A percentile compares a stretch with the other conserved stretches of the same genome.
Evolutionary conservation across 1,140 invertebrate species (phyloP).

Genomic region (Aplysia californica): DNA sequence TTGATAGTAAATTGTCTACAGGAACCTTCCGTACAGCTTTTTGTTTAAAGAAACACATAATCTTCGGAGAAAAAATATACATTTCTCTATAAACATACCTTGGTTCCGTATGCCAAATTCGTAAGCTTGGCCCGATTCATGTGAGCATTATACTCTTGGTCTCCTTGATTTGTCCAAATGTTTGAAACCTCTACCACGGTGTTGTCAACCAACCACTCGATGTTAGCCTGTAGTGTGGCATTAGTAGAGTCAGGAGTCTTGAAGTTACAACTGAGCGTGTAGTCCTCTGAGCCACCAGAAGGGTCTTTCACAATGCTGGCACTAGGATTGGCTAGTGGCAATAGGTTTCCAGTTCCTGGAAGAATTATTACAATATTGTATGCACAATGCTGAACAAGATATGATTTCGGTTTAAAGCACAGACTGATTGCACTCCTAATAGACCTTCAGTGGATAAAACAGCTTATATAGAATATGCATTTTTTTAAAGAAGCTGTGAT

Average conservation of each 20-base stretch:
- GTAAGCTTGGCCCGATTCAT: conserved; percentile 34
- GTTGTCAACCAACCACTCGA: conserved; percentile 41
- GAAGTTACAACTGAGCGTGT: conserved; percentile 39
- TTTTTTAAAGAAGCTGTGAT: too few relatives aligned
- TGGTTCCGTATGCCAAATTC: conserved; percentile 38
- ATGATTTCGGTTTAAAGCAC: too few relatives aligned
- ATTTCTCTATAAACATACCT: too few relatives aligned
- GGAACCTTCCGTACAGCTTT: too few relatives aligned
- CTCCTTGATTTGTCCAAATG: neutral
- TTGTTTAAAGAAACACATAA: too few relatives aligned
- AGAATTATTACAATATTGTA: too few relatives aligned
- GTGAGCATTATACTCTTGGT: conserved; percentile 19
- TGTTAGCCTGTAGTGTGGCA: conserved; percentile 29
- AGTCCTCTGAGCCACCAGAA: conserved; percentile 14
- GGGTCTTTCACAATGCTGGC: conserved; percentile 23
- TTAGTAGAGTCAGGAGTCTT: conserved; percentile 21
- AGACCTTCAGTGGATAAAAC: too few relatives aligned
- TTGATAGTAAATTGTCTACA: too few relatives aligned
- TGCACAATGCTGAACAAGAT: neutral
- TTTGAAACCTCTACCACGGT: conserved; percentile 23
- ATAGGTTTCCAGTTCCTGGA: conserved; percentile 16
- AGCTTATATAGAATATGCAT: too few relatives aligned
- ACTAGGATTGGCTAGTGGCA: conserved; percentile 35
- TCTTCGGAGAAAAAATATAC: too few relatives aligned
- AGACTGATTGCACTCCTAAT: too few relatives aligned